Base-by-base conservation (phyloP, 1,140 invertebrate species). In the Dendroctonus ponderosae region DNA sequence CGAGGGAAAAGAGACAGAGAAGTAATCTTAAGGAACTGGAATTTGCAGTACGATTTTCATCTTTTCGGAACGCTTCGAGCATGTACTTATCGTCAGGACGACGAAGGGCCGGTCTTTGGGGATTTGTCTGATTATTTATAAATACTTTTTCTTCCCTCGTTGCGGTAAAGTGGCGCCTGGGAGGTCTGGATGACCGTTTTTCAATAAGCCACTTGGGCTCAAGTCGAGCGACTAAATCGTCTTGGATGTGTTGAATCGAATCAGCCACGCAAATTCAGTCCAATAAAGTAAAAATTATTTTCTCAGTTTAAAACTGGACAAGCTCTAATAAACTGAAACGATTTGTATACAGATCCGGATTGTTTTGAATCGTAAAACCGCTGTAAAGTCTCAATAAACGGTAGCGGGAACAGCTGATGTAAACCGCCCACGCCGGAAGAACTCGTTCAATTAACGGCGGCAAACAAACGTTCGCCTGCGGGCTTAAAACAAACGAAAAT, bases 11-110 rank as follows among this genome's bases (percentile, higher is more conserved):
- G 61, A 74, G 71, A 73, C 59, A 52, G 63, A 61, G 15, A 54
- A 46, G 68, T 69, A 73, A 75, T 75, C 74, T 75, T 73, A 74
- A 74, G 73, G 67, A 74, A 73, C 73, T 76, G 71, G 73, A 52
- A 74, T 76, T 76, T 66, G 74, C 75, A 75, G 72, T 66, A 64
- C 69, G 72, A 76, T 76, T 74, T 71, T 72, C 72, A 73, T 76
- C 75, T 74, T 76, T 76, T 76, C 71, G 71, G 72, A 71, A 73
- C 74, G 74, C 70, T 75, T 71, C 73, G 73, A 74, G 72, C 74
- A 70, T 73, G 71, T 74, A 74, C 72, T 75, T 74, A 70, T 62
- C 58, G 1, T 26, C 26, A 26, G 26, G 26, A 26, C 26, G 26
- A 3, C 26, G 26, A 26, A 26, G 26, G 26, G 26, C 3, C 26